These are phyloP conservation scores for Sebastes cheni DNA, from an alignment of 2,797 vertebrate genomes.

Conservation along the genomic window DNA sequence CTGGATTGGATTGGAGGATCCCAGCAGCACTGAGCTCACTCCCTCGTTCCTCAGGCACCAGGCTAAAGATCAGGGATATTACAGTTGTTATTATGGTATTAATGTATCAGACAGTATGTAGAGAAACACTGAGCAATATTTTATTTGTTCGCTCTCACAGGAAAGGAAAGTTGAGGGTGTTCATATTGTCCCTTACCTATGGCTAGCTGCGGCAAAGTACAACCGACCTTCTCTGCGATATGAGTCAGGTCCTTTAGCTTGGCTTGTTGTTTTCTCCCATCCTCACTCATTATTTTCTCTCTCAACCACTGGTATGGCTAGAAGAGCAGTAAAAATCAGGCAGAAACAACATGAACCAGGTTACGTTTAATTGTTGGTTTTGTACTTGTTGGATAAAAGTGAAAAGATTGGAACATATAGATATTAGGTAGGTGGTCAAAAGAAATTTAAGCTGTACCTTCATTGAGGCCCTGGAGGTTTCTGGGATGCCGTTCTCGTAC, in stretches of 20 bases:
- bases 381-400: background rate
- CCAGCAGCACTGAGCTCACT: conserved; percentile 95
- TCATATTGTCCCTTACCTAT: conserved; percentile 84
- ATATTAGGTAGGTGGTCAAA: background rate
- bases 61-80: conserved; percentile 75
- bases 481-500: conserved; percentile 95
- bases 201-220: conserved; percentile 96
- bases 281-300: conserved; percentile 95
- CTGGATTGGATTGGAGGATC: conserved; percentile 93
- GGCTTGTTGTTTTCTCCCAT: conserved; percentile 93
- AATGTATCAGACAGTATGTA: background rate
- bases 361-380: background rate
- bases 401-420: background rate
- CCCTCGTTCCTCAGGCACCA: conserved; percentile 98
- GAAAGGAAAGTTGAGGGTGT: background rate
- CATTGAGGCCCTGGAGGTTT: conserved; percentile 93
- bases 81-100: background rate
- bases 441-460: conserved; percentile 83
- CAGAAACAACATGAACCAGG: background rate
- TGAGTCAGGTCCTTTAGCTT: conserved; percentile 95
- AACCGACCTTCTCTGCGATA: conserved; percentile 94
- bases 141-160: background rate
- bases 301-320: conserved; percentile 99
- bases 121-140: background rate
- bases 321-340: background rate